Evolutionary conservation across 2,113 vertebrate genomes (phyloP), one percentile per base, ranked within the genome.

Genomic region (Cheilinus undulatus): DNA sequence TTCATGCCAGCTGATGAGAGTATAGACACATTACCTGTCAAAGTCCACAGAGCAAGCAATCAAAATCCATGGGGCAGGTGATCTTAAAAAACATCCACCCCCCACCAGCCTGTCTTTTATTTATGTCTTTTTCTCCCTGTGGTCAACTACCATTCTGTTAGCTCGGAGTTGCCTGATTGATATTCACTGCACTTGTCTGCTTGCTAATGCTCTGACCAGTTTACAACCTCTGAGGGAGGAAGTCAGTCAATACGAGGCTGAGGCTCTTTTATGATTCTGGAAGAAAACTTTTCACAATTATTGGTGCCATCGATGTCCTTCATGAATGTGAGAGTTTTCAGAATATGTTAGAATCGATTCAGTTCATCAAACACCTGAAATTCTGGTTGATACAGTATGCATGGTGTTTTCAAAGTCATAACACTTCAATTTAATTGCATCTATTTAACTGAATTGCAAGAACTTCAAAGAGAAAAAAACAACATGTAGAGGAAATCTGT

Each of bases 151-250:
- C 69, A 67, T 69, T 77, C 60, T 53, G 52, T 32, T 38, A 53
- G 61, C 26, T 42, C 74, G 52, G 12, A 26, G 48, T 23, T 40
- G 32, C 23, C 80, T 85, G 54, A 61, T 89, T 88, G 60, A 73
- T 86, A 85, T 81, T 88, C 87, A 61, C 17, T 45, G 68, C 79
- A 73, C 56, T 76, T 71, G 66, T 67, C 53, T 1, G 2, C 48
- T 58, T 61, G 62, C 73, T 82, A 74, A 85, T 70, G 68, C 59
- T 50, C 57, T 51, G 80, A 69, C 48, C 69, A 62, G 46, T 80
- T 86, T 78, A 82, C 82, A 83, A 66, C 64, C 74, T 85, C 36
- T 42, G 70, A 77, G 76, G 75, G 71, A 83, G 75, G 65, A 83
- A 74, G 74, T 49, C 46, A 58, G 70, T 82, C 82, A 78, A 69